Evolutionary conservation across 2,797 vertebrate genomes (phyloP), one percentile per base, ranked within the genome.

Genomic region (Gambelia wislizenii): DNA sequence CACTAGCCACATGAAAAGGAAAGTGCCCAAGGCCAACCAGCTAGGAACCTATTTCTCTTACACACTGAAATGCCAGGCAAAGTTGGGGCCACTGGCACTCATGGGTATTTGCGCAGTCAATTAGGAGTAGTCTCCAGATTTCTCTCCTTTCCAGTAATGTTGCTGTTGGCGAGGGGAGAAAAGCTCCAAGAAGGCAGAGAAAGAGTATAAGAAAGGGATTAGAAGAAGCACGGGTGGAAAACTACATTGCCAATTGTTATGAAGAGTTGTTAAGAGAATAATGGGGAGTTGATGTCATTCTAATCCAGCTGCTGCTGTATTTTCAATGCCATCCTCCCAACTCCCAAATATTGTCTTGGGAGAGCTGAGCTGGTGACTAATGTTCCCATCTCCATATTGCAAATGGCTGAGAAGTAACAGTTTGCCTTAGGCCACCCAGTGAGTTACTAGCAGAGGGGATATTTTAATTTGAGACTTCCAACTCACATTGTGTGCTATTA

Each of bases 361-460:
- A 69, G 30, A 81, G 27, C 69, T 82, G 86, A 87, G 52, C 10
- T 47, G 49, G 33, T 84, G 59, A 49, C 75, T 56, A 25, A 64
- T 78, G 47, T 77, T 76, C 59, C 25, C 36, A 84, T 69, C 80
- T 33, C 72, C 56, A 69, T 69, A 78, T 76, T 89, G 59, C 87
- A 89, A 84, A 79, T 84, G 49, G 87, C 47, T 84, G 87, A 84
- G 49, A 84, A 89, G 79, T 89, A 84, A 89, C 44, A 44, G 64
- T 7, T 22, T 78, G 82, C 61, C 74, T 89, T 44, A 84, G 75
- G 74, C 82, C 49, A 47, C 74, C 87, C 54, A 84, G 8, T 74
- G 77, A 61, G 78, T 82, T 82, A 82, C 39, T 61, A 49, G 69
- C 79, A 82, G 52, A 82, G 78, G 42, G 75, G 86, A 87, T 39